Conservation (phyloP, 2,888 invertebrate species). For the Idaea aversata region DNA sequence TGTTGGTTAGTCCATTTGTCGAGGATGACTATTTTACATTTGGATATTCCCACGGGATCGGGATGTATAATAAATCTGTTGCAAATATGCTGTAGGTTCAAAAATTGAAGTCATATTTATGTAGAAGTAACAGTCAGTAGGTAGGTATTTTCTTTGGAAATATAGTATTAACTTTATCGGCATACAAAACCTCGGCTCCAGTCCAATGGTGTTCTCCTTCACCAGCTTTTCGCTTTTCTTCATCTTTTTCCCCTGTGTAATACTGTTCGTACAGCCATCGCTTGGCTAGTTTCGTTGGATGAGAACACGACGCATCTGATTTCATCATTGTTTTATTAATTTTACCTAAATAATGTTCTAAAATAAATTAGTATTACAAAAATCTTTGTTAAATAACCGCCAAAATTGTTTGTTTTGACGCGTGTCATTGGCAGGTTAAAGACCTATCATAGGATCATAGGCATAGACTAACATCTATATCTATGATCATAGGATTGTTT, state of each 20-base stretch:
- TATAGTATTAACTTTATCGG: neutral
- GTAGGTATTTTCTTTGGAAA: no score
- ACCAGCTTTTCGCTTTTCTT: conserved; percentile 42
- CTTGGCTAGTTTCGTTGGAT: conserved; percentile 34
- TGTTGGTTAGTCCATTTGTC: no score
- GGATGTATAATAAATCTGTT: no score
- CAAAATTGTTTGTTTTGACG: neutral
- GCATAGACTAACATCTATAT: no score
- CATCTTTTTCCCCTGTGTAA: conserved; percentile 59
- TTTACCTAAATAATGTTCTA: conserved; percentile 5
- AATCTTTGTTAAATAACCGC: conserved; percentile 5
- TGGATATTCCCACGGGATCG: no score
- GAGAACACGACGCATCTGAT: conserved; percentile 26
- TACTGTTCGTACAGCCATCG: conserved; percentile 54
- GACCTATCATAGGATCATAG: no score
- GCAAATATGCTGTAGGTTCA: no score
- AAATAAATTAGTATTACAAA: conserved; percentile 5
- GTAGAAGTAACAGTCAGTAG: no score
- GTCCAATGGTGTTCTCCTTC: conserved; percentile 55
- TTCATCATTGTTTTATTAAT: conserved; percentile 13
- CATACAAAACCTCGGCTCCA: conserved; percentile 49
- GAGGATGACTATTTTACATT: no score
- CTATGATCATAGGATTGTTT: no score
- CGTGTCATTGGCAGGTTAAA: neutral
- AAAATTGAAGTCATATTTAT: no score